These are phyloP conservation scores for Drosophila imparisetae DNA, from an alignment of 2,888 invertebrate genomes.

Conservation along the genomic window DNA sequence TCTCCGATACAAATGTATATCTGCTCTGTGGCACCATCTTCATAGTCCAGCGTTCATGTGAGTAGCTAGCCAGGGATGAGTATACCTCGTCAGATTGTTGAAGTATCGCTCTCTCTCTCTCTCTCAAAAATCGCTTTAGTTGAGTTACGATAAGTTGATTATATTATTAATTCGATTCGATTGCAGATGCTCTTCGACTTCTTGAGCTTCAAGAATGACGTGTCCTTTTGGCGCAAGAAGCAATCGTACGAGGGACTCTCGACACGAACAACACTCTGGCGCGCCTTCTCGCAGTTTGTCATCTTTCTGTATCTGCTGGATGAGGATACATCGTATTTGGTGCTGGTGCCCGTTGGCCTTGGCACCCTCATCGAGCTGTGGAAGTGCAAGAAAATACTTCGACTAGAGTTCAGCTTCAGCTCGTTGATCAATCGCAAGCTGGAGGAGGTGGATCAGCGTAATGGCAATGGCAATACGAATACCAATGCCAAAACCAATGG, in stretches of 20 bases:
- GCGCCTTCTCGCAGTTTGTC: conserved; percentile 95
- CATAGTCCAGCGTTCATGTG: conserved; percentile 96
- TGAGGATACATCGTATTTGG: conserved; percentile 95
- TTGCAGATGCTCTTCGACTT: conserved; percentile 96
- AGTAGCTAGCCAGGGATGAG: conserved; percentile 84
- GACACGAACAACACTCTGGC: conserved; percentile 94
- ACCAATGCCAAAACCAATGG: conserved; percentile 3
- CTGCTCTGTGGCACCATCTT: conserved; percentile 94
- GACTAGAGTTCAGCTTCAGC: conserved; percentile 87
- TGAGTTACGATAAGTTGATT: neutral
- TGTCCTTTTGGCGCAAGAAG: conserved; percentile 96
- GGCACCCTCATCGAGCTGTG: conserved; percentile 96
- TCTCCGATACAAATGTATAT: conserved; percentile 97
- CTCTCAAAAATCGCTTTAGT: neutral
- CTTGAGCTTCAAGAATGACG: conserved; percentile 98
- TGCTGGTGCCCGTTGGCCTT: conserved; percentile 94
- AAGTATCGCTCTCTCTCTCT: neutral
- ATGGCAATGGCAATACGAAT: conserved; percentile 13
- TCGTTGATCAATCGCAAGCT: conserved; percentile 63
- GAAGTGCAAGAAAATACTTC: conserved; percentile 97
- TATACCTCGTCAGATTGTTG: neutral
- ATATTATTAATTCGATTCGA: neutral
- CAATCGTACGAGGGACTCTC: conserved; percentile 95
- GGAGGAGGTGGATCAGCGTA: conserved; percentile 48
- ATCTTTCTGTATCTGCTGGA: conserved; percentile 97